Conservation (phyloP, 2,888 invertebrate genomes). For the Pediacus dermestoides region DNA sequence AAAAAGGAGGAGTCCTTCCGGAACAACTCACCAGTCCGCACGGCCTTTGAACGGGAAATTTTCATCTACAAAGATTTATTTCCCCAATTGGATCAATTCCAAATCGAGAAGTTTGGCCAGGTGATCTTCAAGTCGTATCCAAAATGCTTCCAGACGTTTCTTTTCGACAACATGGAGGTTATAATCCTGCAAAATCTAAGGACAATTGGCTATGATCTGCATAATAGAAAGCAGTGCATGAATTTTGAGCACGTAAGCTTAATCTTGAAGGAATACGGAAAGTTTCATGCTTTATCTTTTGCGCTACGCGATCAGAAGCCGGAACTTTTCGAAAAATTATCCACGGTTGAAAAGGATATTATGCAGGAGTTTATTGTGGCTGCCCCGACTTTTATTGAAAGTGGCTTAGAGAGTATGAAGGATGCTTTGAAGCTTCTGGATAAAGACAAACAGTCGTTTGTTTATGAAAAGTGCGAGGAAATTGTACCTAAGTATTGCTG, state of each 20-base stretch:
- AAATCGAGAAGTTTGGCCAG: constrained; percentile 24
- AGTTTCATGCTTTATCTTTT: constrained; percentile 30
- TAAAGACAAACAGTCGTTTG: constrained; percentile 4
- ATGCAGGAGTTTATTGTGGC: too few species aligned
- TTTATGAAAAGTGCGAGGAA: constrained; percentile 6
- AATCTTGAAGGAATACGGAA: constrained; percentile 27
- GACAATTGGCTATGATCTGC: too few species aligned
- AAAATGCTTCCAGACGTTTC: too few species aligned
- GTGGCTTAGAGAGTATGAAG: too few species aligned
- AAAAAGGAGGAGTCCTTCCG: constrained; percentile 9
- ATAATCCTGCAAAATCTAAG: too few species aligned
- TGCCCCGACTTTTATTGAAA: too few species aligned
- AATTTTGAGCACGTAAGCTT: constrained; percentile 25
- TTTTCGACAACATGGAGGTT: too few species aligned
- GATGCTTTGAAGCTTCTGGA: not conserved
- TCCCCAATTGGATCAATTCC: constrained; percentile 25
- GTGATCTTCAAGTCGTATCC: too few species aligned
- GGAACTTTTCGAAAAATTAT: not conserved
- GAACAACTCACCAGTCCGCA: too few species aligned
- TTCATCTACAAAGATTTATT: constrained; percentile 28
- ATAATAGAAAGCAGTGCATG: too few species aligned
- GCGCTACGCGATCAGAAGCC: constrained; percentile 16
- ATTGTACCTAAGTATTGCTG: not conserved
- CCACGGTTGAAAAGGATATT: too few species aligned
- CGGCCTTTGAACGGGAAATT: too few species aligned